Evolutionary conservation across 2,113 vertebrate species (phyloP).

Genomic region (Oryzias woworae): DNA sequence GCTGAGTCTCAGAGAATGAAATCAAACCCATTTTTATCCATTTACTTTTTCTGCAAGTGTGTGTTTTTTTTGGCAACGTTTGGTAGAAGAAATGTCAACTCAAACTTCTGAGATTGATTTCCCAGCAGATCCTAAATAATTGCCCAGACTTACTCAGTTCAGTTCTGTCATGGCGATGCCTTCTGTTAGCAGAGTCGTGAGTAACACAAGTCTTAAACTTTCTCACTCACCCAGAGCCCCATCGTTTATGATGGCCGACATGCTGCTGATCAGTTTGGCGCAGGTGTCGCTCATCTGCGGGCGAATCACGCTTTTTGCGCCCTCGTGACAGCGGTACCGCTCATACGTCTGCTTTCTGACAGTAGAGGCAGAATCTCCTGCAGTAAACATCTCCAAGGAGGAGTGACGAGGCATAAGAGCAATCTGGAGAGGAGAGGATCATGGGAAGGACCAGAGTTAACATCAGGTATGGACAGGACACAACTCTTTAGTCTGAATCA

Average conservation of each 20-base stretch:
- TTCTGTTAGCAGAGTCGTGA: no score
- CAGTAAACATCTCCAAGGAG: conserved; percentile 91
- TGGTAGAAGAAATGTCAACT: not conserved
- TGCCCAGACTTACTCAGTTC: not conserved
- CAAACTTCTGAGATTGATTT: not conserved
- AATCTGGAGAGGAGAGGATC: conserved; percentile 73
- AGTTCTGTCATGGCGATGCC: no score
- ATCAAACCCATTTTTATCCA: no score
- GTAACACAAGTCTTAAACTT: not conserved
- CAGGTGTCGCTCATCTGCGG: conserved; percentile 81
- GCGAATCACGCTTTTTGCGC: conserved; percentile 75
- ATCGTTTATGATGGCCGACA: conserved; percentile 85
- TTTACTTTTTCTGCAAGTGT: not conserved
- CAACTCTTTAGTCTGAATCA: no score
- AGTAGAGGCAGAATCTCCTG: conserved; percentile 80
- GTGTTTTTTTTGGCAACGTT: not conserved
- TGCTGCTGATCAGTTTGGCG: conserved; percentile 85
- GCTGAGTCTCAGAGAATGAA: not conserved
- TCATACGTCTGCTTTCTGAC: conserved; percentile 84
- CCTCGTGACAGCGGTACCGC: conserved; percentile 87
- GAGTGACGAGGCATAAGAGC: conserved; percentile 86
- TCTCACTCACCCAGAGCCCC: conserved; percentile 84
- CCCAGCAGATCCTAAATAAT: not conserved
- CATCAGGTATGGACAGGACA: not conserved
- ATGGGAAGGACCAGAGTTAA: not conserved